phyloP scores from a whole-genome alignment of 2,888 invertebrate species.

The Mesoligia furuncula region DNA sequence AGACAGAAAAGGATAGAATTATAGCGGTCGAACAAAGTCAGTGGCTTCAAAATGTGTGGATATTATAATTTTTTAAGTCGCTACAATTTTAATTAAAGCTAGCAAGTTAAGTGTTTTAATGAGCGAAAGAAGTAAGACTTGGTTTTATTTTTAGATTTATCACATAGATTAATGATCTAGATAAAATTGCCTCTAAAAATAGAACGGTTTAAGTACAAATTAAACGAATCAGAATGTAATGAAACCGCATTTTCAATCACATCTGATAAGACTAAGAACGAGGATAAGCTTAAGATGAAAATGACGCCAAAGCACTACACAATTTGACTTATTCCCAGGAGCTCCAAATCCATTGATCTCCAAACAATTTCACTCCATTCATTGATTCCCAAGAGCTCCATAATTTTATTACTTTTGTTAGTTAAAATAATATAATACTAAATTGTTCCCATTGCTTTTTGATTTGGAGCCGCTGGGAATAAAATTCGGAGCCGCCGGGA shows the following conservation, averaged over 20 bases:
- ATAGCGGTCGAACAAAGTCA: conserved; percentile 23
- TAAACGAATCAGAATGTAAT: not conserved
- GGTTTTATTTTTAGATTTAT: conserved; percentile 30
- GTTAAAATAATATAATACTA: too few relatives aligned
- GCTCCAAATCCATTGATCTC: too few relatives aligned
- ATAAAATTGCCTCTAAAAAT: conserved; percentile 21
- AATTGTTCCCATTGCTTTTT: too few relatives aligned
- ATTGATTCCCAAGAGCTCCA: too few relatives aligned
- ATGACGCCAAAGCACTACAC: not conserved
- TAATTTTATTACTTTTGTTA: too few relatives aligned
- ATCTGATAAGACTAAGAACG: not conserved
- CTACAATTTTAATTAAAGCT: conserved; percentile 23
- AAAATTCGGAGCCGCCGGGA: too few relatives aligned
- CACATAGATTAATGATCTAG: conserved; percentile 12
- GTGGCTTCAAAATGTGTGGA: conserved; percentile 3
- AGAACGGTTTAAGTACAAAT: not conserved
- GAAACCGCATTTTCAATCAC: not conserved
- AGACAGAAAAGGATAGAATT: conserved; percentile 24
- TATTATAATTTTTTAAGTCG: conserved; percentile 16
- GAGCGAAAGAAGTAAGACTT: conserved; percentile 20
- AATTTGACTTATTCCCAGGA: not conserved
- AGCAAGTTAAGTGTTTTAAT: conserved; percentile 31
- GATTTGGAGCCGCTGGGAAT: too few relatives aligned
- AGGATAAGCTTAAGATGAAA: not conserved
- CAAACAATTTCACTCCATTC: too few relatives aligned